Evolutionary conservation across 2,797 vertebrate genomes (phyloP), one percentile per base, ranked within the genome.

Genomic region (Pempheris klunzingeri): DNA sequence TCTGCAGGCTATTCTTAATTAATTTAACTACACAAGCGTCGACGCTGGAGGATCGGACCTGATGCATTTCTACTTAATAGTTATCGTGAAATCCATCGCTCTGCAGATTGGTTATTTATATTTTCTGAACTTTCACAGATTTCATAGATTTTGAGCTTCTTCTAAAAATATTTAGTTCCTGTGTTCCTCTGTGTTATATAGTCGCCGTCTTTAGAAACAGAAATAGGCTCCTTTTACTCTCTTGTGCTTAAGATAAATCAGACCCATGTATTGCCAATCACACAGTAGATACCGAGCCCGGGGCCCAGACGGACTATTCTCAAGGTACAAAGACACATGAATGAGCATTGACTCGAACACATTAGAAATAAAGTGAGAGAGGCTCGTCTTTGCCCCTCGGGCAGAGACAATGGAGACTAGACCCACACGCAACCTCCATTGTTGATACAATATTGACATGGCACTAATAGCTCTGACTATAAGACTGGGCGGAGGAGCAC

Each of bases 381-480:
- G 50, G 30, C 20, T 53, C 0, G 15, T 80, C 74, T 81, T 71
- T 83, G 46, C 75, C 88, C 84, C 66, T 28, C 32, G 61, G 90
- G 77, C 74, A 71, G 61, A 81, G 82, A 88, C 79, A 78, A 79
- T 62, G 66, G 62, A 76, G 74, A 69, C 62, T 17, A 54, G 78
- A 78, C 59, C 39, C 32, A 47, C 41, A 64, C 55, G 82, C 81
- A 80, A 59, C 77, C 78, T 74, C 72, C 58, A 85, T 86, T 93
- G 93, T 92, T 93, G 88, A 58, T 90, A 81, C 77, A 90, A 92
- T 92, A 92, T 90, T 92, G 93, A 92, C 90, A 91, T 82, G 88
- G 86, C 90, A 90, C 77, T 93, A 93, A 93, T 92, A 86, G 85
- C 80, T 72, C 64, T 64, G 76, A 63, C 77, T 84, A 63, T 50